Evolutionary conservation across 2,888 invertebrate species (phyloP), one percentile per base, ranked within the genome.

Genomic region (Galerucella nymphaeae): DNA sequence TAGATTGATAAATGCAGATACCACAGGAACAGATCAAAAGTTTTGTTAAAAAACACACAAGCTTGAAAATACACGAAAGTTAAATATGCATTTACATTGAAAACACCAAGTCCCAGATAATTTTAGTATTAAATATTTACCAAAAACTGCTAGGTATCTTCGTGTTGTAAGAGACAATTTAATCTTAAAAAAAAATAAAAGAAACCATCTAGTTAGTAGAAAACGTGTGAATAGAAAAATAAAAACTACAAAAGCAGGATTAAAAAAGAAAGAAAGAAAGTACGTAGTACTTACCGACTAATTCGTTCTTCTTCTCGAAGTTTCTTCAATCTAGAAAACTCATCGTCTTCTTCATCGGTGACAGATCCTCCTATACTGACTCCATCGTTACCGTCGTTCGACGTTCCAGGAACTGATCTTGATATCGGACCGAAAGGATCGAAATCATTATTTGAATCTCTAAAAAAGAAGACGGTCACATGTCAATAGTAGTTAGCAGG

Each of bases 271-370:
- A 30, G 1, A 8, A 30, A 8, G 5, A 30, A 30, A 5, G 5
- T 30, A 30, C 5, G 8, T 30, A 30, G 8, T 61, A 73, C 74
- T 76, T 73, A 84, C 84, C 85, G 82, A 75, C 80, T 84, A 10
- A 83, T 85, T n/a, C 93, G 89, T 82, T 93, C 91, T 81, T 91
- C 91, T 80, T 93, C 92, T 2, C 94, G 89, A 69, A 90, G 88
- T 59, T 89, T 89, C 81, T 92, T 92, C 63, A 95, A 86, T 72
- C 91, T 91, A 61, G 91, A 90, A 81, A 94, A 94, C 76, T 94
- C 93, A 80, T 93, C 93, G 70, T 90, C 88, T 11, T 85, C 86
- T 10, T 82, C 82, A 30, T 84, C 86, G 48, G 87, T 85, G 42
- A 82, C 83, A 3, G 85, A 85, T 42, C 86, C 82, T 6, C 83